A percentile compares a stretch with the other conserved stretches of the same genome.
Conservation (phyloP, 2,113 vertebrate species). For the Hassar affinis region DNA sequence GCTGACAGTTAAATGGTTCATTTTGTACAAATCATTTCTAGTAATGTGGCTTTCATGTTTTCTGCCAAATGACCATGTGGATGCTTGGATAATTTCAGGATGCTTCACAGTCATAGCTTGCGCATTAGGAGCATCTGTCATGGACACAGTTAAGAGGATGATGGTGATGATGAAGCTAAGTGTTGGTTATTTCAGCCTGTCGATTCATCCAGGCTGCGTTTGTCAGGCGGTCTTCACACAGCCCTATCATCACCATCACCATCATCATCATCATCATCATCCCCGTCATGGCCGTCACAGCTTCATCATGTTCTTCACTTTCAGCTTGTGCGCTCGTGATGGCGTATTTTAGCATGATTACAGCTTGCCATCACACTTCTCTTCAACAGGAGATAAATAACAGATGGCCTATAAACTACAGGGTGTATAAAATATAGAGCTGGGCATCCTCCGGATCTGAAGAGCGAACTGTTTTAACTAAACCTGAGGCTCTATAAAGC, state of each 20-base stretch:
- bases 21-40: neutral
- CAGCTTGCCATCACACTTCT: neutral
- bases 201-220: neutral
- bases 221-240: neutral
- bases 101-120: neutral
- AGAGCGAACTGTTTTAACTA: neutral
- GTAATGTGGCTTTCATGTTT: neutral
- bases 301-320: neutral
- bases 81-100: neutral
- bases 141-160: neutral
- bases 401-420: neutral
- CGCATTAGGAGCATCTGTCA: neutral
- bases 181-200: neutral
- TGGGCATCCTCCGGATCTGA: neutral
- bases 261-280: neutral
- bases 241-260: neutral
- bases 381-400: neutral
- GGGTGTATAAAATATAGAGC: neutral
- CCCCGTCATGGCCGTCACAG: neutral
- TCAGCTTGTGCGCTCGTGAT: neutral
- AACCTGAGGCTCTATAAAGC: neutral
- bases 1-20: neutral
- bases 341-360: slow-evolving; percentile 8
- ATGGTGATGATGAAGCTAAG: neutral
- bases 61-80: neutral